These are phyloP conservation scores for Athetis lepigone DNA, from an alignment of 2,888 invertebrate genomes.

Conservation along the genomic window DNA sequence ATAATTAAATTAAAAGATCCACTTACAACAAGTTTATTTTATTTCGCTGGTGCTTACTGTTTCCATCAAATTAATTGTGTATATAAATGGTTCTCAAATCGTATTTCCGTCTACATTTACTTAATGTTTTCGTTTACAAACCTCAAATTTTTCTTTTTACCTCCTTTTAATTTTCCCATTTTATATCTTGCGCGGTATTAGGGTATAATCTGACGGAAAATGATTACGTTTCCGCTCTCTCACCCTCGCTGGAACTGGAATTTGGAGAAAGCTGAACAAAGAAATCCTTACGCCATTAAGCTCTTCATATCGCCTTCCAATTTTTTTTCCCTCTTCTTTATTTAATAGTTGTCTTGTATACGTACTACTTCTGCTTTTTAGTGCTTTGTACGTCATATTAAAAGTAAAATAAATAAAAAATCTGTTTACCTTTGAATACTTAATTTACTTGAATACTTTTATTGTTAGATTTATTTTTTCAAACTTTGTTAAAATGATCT, in stretches of 20 bases:
- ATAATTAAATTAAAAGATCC: too few relatives aligned
- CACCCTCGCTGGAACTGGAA: constrained; percentile 37
- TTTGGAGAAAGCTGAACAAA: constrained; percentile 31
- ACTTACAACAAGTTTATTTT: not conserved
- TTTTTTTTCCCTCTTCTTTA: constrained; percentile 22
- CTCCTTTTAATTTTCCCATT: constrained; percentile 45
- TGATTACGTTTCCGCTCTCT: constrained; percentile 48
- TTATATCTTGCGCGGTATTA: constrained; percentile 46
- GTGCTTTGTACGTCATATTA: too few relatives aligned
- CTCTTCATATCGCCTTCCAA: constrained; percentile 32
- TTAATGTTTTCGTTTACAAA: constrained; percentile 35
- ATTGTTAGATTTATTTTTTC: too few relatives aligned
- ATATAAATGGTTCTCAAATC: not conserved
- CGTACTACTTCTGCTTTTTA: not conserved
- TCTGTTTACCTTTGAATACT: too few relatives aligned
- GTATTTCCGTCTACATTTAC: constrained; percentile 9
- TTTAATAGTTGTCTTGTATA: not conserved
- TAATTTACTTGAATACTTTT: too few relatives aligned
- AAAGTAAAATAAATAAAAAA: too few relatives aligned
- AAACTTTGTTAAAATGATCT: too few relatives aligned
- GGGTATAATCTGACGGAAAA: constrained; percentile 52
- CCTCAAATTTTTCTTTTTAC: constrained; percentile 26
- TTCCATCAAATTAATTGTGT: not conserved
- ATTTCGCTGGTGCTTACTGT: not conserved
- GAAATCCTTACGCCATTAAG: constrained; percentile 38